phyloP scores from a whole-genome alignment of 2,113 vertebrate genomes.

The Procavia capensis region DNA sequence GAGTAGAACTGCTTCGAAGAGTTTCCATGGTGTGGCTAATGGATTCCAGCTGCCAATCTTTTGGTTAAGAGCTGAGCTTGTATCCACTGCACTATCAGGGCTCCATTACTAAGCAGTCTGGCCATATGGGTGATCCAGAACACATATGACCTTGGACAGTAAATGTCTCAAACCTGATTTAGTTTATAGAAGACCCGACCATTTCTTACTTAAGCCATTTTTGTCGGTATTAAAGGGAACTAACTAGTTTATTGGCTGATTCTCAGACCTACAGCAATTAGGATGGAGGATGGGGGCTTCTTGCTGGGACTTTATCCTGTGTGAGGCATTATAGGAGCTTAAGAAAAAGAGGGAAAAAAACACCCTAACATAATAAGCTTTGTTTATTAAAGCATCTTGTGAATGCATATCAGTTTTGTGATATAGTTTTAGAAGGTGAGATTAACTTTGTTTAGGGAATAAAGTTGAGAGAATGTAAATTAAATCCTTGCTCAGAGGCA shows the following conservation, averaged over 20 bases:
- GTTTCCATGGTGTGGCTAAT: too few relatives aligned
- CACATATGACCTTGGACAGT: background rate
- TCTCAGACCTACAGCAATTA: background rate
- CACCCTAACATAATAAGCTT: background rate
- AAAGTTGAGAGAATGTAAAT: background rate
- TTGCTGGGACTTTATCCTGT: background rate
- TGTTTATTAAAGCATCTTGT: background rate
- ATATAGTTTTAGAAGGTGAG: constrained; percentile 5
- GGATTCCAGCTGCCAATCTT: too few relatives aligned
- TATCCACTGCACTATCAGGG: too few relatives aligned
- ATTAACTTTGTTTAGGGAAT: background rate
- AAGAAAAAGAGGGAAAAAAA: background rate
- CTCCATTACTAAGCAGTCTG: background rate
- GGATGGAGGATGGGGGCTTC: background rate
- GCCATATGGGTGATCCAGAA: background rate
- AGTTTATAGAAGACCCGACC: background rate
- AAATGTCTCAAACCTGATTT: background rate
- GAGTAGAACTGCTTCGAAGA: too few relatives aligned
- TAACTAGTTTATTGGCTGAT: constrained; percentile 5
- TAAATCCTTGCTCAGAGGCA: background rate
- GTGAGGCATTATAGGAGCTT: background rate
- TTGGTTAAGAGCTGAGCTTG: too few relatives aligned
- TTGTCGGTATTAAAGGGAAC: constrained; percentile 44
- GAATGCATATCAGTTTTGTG: constrained; percentile 2
- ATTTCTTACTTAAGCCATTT: background rate